These are phyloP conservation scores for Mayetiola destructor DNA, from an alignment of 2,888 invertebrate species.

Conservation along the genomic window DNA sequence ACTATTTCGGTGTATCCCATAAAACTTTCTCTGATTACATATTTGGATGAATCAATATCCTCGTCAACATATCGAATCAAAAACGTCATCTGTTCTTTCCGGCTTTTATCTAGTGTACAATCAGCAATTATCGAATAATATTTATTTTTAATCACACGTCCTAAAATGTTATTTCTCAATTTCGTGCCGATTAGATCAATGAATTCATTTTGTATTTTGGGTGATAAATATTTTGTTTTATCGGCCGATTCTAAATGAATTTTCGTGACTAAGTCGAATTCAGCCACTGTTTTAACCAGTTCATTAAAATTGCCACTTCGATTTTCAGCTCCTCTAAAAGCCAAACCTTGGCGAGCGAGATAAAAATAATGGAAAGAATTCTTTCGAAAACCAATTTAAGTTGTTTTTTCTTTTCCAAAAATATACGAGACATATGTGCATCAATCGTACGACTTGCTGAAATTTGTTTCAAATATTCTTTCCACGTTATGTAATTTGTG, in stretches of 20 bases:
- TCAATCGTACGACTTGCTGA: neutral
- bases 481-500: neutral
- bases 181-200: neutral
- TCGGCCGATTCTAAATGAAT: neutral
- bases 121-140: neutral
- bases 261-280: neutral
- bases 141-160: neutral
- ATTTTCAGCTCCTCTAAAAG: neutral
- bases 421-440: neutral
- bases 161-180: neutral
- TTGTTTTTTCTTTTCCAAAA: neutral
- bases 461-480: neutral
- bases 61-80: neutral
- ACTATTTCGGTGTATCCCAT: neutral
- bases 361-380: neutral
- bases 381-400: neutral
- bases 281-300: neutral
- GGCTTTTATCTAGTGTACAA: neutral
- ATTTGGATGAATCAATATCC: neutral
- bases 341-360: neutral
- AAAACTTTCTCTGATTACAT: neutral
- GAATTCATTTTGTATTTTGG: neutral
- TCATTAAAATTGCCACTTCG: neutral
- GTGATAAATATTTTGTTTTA: neutral
- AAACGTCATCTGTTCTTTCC: neutral